phyloP scores from a whole-genome alignment of 1,140 invertebrate species.

The Atta texana region DNA sequence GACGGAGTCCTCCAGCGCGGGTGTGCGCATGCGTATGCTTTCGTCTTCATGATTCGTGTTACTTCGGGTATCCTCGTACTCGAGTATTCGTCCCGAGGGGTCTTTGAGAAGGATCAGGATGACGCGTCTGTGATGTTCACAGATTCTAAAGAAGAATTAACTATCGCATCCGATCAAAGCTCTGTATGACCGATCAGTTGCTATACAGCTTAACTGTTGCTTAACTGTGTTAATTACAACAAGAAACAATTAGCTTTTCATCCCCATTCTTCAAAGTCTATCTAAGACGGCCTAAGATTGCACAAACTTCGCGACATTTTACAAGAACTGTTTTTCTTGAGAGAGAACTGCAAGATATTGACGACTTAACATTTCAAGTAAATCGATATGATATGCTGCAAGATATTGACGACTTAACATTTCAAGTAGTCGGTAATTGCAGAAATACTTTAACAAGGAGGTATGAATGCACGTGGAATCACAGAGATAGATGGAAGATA shows the following conservation, averaged over 20 bases:
- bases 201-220: constrained; percentile 13
- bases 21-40: constrained; percentile 72
- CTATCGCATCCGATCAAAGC: neutral
- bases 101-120: constrained; percentile 73
- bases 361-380: neutral
- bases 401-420: neutral
- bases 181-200: constrained; percentile 47
- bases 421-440: neutral
- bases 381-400: neutral
- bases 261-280: neutral
- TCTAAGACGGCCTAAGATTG: neutral
- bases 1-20: constrained; percentile 75
- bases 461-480: neutral
- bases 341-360: neutral
- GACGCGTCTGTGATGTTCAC: constrained; percentile 71
- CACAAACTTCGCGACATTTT: neutral
- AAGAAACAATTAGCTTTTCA: constrained; percentile 16
- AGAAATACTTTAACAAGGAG: neutral
- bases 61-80: constrained; percentile 75
- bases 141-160: constrained; percentile 51
- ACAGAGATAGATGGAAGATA: constrained; percentile 11
- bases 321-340: neutral
- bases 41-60: constrained; percentile 76
- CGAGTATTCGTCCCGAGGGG: constrained; percentile 73
- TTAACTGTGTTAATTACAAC: constrained; percentile 16